Conservation (phyloP, 2,888 invertebrate genomes). For the Mythimna loreyi region DNA sequence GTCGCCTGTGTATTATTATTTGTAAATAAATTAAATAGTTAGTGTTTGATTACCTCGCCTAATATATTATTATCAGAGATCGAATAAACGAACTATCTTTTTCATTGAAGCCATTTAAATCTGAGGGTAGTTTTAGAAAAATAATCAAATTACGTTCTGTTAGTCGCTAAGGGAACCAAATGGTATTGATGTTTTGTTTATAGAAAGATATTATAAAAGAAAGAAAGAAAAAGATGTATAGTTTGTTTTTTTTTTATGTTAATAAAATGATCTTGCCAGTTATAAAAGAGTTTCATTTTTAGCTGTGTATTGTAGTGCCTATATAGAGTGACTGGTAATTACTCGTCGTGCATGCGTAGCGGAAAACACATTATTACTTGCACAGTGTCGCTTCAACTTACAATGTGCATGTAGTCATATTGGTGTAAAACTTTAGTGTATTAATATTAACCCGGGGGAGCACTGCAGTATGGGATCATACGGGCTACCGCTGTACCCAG, state of each 20-base stretch:
- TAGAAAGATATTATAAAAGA: background rate
- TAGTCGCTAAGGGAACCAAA: constrained; percentile 30
- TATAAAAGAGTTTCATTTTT: constrained; percentile 13
- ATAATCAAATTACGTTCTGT: constrained; percentile 11
- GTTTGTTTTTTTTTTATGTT: constrained; percentile 24
- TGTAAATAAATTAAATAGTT: constrained; percentile 5
- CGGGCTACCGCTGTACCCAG: too few relatives aligned
- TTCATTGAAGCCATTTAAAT: background rate
- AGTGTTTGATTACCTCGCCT: background rate
- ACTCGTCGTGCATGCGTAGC: too few relatives aligned
- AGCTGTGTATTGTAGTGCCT: too few relatives aligned
- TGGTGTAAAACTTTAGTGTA: too few relatives aligned
- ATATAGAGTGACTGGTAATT: too few relatives aligned
- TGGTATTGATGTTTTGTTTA: constrained; percentile 25
- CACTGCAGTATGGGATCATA: too few relatives aligned
- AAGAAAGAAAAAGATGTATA: too few relatives aligned
- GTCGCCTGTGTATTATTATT: background rate
- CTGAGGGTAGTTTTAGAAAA: background rate
- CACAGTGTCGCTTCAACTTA: too few relatives aligned
- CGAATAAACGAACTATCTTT: too few relatives aligned
- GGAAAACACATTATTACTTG: too few relatives aligned
- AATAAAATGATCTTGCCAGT: constrained; percentile 55
- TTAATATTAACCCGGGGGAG: too few relatives aligned
- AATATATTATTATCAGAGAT: background rate
- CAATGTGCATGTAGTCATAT: too few relatives aligned